Evolutionary conservation across 2,888 invertebrate genomes (phyloP).

Genomic region (Tenthredo notha): DNA sequence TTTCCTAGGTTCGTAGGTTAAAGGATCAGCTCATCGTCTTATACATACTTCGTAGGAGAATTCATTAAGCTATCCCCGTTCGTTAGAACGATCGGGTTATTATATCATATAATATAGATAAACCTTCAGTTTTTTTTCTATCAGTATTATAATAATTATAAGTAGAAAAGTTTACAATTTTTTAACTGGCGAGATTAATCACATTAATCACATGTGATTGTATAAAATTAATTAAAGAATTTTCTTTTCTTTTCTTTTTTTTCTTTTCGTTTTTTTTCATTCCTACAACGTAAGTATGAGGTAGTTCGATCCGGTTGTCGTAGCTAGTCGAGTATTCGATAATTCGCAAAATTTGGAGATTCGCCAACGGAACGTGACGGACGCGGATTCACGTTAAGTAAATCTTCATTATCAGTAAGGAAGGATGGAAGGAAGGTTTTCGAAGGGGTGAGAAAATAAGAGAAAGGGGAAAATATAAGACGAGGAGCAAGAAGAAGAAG

Average conservation of each 20-base stretch:
- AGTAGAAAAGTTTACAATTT: too few species aligned
- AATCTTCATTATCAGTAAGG: slow-evolving; percentile 35
- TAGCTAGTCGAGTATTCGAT: neutral
- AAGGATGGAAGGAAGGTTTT: slow-evolving; percentile 29
- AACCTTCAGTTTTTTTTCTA: neutral
- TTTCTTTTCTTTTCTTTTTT: too few species aligned
- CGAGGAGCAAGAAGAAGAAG: neutral
- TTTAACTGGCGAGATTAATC: too few species aligned
- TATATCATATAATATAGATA: neutral
- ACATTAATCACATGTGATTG: too few species aligned
- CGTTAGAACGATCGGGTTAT: neutral
- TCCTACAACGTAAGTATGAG: neutral
- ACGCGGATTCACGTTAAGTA: slow-evolving; percentile 27
- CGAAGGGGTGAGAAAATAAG: neutral
- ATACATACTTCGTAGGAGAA: neutral
- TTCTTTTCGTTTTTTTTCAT: too few species aligned
- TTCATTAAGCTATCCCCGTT: slow-evolving; percentile 21
- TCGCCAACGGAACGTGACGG: slow-evolving; percentile 26
- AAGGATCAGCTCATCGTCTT: slow-evolving; percentile 15
- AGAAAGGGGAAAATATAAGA: neutral
- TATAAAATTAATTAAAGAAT: too few species aligned
- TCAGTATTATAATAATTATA: too few species aligned
- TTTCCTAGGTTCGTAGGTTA: neutral
- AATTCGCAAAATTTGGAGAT: slow-evolving; percentile 33
- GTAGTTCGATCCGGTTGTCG: neutral